Base-by-base conservation (phyloP, 2,888 invertebrate species). In the Andrena dorsata region DNA sequence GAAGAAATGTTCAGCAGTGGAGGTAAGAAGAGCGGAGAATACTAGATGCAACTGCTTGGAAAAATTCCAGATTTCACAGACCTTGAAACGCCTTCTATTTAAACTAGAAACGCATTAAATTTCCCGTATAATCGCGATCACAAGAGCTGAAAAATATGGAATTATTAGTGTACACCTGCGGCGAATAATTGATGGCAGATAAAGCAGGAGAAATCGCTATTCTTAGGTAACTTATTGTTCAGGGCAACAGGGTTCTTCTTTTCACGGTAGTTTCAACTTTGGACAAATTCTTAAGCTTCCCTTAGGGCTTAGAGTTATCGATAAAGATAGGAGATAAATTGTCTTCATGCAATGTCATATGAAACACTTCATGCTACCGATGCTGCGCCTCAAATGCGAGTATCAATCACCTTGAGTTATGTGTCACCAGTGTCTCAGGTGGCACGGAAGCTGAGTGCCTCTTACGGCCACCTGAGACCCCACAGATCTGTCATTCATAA, bases 161-260 rank as follows among this genome's bases (percentile, higher is more conserved):
- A 68, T 51, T 51, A 32, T 30, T 68, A 49, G 51, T 32, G 20
- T 23, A 7, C 30, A 32, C n/a, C 10, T 1, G 8, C n/a, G 20
- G 23, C 13, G 7, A 26, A 49, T 49, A 47, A 41, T 61, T 16
- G 61, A 61, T 49, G 60, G 23, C 23, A 32, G 71, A 72, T 32
- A 63, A 63, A 49, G 30, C 41, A 60, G 63, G 71, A 51, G 32
- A 71, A 61, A 71, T 71, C 70, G 60, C 3, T 10, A 5, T 32
- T 63, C 32, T 72, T 73, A 41, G 56, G 23, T 20, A 73, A 73
- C 32, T 64, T 26, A 20, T 28, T 13, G 56, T 41, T 53, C 13
- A 0, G 28, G 35, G 26, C 10, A 51, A 70, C 35, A 30, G 4
- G 35, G 32, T 16, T 28, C 6, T 6, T 13, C 23, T 30, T 41